phyloP scores from a whole-genome alignment of 2,888 invertebrate species.

The Bibio marci region DNA sequence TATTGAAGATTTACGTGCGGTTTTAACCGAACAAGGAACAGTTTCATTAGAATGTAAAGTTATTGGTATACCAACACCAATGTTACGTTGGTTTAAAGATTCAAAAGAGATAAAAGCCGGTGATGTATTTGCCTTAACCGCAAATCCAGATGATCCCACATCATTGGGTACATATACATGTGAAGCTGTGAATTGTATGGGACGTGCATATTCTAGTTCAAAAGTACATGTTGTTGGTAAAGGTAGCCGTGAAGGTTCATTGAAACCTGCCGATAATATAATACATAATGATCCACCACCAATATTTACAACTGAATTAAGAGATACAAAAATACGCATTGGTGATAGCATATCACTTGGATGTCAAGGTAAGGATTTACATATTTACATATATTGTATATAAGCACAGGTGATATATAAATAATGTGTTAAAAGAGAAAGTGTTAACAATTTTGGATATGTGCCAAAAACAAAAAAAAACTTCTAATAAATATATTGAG shows the following conservation, averaged over 20 bases:
- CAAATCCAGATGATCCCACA: slow-evolving; percentile 68
- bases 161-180: slow-evolving; percentile 77
- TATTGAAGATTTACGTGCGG: slow-evolving; percentile 63
- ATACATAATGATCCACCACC: slow-evolving; percentile 43
- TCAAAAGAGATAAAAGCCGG: slow-evolving; percentile 76
- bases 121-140: slow-evolving; percentile 74
- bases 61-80: slow-evolving; percentile 52
- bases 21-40: slow-evolving; percentile 73
- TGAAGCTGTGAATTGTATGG: slow-evolving; percentile 80
- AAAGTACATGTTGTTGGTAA: slow-evolving; percentile 66
- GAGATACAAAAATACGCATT: slow-evolving; percentile 57
- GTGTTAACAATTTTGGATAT: too few species aligned
- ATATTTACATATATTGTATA: slow-evolving; percentile 1
- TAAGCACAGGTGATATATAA: background rate
- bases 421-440: too few species aligned
- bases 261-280: slow-evolving; percentile 43
- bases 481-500: too few species aligned
- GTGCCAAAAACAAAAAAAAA: too few species aligned
- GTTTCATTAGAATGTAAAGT: slow-evolving; percentile 86
- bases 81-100: slow-evolving; percentile 60
- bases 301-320: slow-evolving; percentile 57
- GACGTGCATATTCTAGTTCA: slow-evolving; percentile 64
- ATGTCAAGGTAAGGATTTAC: slow-evolving; percentile 44
- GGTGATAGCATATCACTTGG: slow-evolving; percentile 56
- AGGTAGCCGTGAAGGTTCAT: slow-evolving; percentile 49